Evolutionary conservation across 2,888 invertebrate genomes (phyloP), one percentile per base, ranked within the genome.

Genomic region (Calliopum simillimum): DNA sequence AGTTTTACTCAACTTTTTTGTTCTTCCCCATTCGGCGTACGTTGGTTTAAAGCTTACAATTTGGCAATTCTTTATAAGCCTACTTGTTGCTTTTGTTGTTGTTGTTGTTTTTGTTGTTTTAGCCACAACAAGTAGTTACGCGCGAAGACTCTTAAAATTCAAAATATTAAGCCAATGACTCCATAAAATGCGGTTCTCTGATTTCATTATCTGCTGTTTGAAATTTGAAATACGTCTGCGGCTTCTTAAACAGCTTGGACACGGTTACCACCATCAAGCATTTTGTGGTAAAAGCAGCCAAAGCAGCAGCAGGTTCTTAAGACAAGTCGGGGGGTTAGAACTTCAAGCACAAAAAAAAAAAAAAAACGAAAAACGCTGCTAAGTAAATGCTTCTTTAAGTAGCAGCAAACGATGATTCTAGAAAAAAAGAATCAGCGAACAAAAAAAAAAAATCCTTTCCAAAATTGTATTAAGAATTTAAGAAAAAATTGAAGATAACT

Each of bases 131-230:
- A 14, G 19, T 23, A 46, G 59, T 14, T 46, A 58, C 56, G 56
- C 33, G 56, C 23, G 47, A 53, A 62, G 47, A 61, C 62, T 59
- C 44, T 53, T 46, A 58, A 58, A 33, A 47, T 56, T 47, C 43
- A 72, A 66, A 41, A 23, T 71, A 75, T 73, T 74, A 67, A 76
- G 76, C 74, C 79, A 80, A 81, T 79, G 81, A 78, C 81, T 80
- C 79, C 79, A 81, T 81, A 79, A 76, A 79, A 75, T 74, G 73
- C 75, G 74, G 73, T 72, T 74, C 76, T 75, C 75, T 75, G 76
- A 77, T 74, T 79, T 76, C 76, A 78, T 76, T 76, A 76, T n/a
- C 19, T 49, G 25, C 49, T n/a, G 63, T 49, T 49, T n/a, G n/a
- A 33, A 43, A 63, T 63, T 47, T 49, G 63, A 63, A 25, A 33